These are phyloP conservation scores for Flexamia atlantica DNA, from an alignment of 2,888 invertebrate species.

Conservation along the genomic window DNA sequence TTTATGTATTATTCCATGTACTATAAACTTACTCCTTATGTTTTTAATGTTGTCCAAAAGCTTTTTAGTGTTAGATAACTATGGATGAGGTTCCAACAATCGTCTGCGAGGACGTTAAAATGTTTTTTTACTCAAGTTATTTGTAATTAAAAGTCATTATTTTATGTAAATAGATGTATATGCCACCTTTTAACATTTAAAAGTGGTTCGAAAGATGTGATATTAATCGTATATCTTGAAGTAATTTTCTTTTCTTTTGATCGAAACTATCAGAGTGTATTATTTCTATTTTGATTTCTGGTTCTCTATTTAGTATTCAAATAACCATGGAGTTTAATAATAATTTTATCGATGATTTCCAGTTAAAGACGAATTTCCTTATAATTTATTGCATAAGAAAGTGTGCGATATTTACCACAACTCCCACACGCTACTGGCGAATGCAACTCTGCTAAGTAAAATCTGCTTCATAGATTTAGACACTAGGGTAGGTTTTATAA, in stretches of 20 bases:
- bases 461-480: slow-evolving; percentile 32
- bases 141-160: slow-evolving; percentile 35
- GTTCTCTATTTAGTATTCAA: background rate
- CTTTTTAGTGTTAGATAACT: slow-evolving; percentile 35
- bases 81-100: background rate
- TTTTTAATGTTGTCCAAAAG: slow-evolving; percentile 16
- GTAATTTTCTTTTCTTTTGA: background rate
- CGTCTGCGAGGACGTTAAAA: slow-evolving; percentile 19
- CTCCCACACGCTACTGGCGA: slow-evolving; percentile 29
- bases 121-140: slow-evolving; percentile 28
- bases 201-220: slow-evolving; percentile 41
- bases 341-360: background rate
- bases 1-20: slow-evolving; percentile 27
- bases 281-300: background rate
- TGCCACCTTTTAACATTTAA: slow-evolving; percentile 41
- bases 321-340: background rate
- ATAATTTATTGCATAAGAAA: background rate
- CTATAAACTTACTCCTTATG: background rate
- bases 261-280: background rate
- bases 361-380: background rate
- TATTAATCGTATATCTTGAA: slow-evolving; percentile 44
- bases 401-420: slow-evolving; percentile 12
- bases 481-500: slow-evolving; percentile 52
- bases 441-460: background rate
- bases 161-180: slow-evolving; percentile 34